Conservation (phyloP, 2,113 vertebrate species). For the Tachycineta bicolor region DNA sequence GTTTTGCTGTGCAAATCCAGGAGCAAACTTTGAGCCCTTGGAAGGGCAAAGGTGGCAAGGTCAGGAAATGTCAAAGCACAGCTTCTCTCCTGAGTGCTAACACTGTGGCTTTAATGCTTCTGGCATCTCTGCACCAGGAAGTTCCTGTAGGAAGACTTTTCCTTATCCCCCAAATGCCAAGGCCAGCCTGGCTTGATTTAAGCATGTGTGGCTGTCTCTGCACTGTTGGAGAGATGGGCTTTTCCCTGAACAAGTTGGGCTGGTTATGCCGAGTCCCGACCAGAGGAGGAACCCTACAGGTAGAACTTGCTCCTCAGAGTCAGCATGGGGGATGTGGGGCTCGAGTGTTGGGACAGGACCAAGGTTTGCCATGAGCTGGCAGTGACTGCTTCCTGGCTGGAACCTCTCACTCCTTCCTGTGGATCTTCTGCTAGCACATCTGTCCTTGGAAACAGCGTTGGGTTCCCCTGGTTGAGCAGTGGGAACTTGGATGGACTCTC, state of each 20-base stretch:
- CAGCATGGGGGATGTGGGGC: accelerated
- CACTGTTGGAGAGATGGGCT: accelerated
- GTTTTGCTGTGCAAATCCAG: not conserved
- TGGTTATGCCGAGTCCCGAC: not conserved
- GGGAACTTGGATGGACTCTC: not conserved
- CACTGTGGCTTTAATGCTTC: accelerated
- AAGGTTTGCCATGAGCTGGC: not conserved
- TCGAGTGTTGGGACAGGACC: accelerated
- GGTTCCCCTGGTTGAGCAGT: not conserved
- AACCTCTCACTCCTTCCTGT: not conserved
- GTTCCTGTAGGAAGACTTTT: not conserved
- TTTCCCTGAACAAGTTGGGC: not conserved
- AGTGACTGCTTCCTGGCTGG: not conserved
- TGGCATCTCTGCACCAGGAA: not conserved
- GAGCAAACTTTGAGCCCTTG: not conserved
- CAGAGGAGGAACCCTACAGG: not conserved
- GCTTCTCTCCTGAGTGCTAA: not conserved
- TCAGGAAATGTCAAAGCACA: not conserved
- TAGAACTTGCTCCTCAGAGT: not conserved
- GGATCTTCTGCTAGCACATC: accelerated
- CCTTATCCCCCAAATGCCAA: not conserved
- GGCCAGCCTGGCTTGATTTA: not conserved
- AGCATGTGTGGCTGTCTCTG: accelerated
- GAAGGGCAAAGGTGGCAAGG: not conserved
- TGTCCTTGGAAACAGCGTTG: accelerated